Conservation (phyloP, 1,140 invertebrate genomes). For the Ceratina australensis region DNA sequence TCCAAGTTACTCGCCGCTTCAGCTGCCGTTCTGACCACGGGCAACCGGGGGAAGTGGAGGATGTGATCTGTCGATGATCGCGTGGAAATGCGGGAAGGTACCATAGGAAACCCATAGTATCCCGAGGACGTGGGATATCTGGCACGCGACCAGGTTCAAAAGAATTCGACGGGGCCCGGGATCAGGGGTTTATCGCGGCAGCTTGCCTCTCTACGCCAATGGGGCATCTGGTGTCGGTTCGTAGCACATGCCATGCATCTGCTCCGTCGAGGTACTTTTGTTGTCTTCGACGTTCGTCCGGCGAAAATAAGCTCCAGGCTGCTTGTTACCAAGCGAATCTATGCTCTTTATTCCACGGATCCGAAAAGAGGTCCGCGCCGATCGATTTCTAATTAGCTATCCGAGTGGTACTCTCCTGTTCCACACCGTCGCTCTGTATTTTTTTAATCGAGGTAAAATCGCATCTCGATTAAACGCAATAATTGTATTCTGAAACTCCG, state of each 20-base stretch:
- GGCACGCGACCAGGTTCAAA: slow-evolving; percentile 66
- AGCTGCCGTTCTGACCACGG: neutral
- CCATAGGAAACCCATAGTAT: neutral
- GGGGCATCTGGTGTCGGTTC: slow-evolving; percentile 77
- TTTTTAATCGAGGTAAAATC: too few relatives aligned
- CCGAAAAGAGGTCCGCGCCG: neutral
- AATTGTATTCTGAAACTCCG: neutral
- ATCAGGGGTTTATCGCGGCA: slow-evolving; percentile 50
- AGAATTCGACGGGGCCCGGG: slow-evolving; percentile 44
- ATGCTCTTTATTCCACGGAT: slow-evolving; percentile 27
- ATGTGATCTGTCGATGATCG: slow-evolving; percentile 6
- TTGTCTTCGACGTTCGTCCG: slow-evolving; percentile 70
- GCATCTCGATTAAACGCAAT: too few relatives aligned
- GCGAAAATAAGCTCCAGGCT: slow-evolving; percentile 64
- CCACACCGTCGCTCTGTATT: too few relatives aligned
- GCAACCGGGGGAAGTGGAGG: neutral
- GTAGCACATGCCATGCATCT: slow-evolving; percentile 78
- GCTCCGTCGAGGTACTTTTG: slow-evolving; percentile 74
- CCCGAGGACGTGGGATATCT: neutral
- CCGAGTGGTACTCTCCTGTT: neutral
- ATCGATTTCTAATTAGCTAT: slow-evolving; percentile 16
- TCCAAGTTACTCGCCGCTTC: neutral
- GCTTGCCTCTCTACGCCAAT: slow-evolving; percentile 71
- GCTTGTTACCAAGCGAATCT: slow-evolving; percentile 68
- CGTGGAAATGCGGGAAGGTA: neutral